Percentiles rank a stretch among this genome's conserved stretches.
Conservation (phyloP, 2,797 vertebrate genomes). For the Acestrorhynchus altus region DNA sequence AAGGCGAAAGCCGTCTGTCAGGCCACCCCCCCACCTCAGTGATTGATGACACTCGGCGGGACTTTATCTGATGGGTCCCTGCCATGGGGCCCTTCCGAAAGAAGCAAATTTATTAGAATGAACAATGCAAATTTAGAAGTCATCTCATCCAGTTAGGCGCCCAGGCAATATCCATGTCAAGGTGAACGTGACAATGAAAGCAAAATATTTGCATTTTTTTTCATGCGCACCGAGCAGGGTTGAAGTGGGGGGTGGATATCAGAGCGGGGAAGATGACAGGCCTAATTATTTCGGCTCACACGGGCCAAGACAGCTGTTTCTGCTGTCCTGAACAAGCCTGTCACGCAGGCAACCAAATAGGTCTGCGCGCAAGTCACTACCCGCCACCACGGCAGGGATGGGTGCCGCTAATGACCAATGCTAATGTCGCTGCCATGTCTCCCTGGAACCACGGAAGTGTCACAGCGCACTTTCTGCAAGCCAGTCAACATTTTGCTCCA, state of each 20-base stretch:
- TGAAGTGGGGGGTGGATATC: conserved; percentile 81
- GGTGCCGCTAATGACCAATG: conserved; percentile 99
- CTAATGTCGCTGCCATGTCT: conserved; percentile 99
- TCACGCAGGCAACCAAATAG: conserved; percentile 99
- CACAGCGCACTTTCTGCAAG: conserved; percentile 87
- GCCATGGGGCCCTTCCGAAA: conserved; percentile 86
- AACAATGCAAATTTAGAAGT: conserved; percentile 99
- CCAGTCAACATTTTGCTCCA: conserved; percentile 94
- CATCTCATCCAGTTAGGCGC: conserved; percentile 99
- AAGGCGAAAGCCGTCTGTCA: conserved; percentile 99
- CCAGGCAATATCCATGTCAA: conserved; percentile 99
- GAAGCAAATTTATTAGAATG: conserved; percentile 99
- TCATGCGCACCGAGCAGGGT: conserved; percentile 92
- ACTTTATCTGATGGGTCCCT: conserved; percentile 99
- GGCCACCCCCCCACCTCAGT: conserved; percentile 65
- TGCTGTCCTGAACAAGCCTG: conserved; percentile 99
- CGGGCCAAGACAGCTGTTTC: conserved; percentile 99
- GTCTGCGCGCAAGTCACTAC: conserved; percentile 94
- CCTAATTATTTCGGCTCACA: conserved; percentile 99
- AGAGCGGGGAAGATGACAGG: conserved; percentile 98
- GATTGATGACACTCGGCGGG: conserved; percentile 99
- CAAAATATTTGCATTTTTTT: conserved; percentile 99
- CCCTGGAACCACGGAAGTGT: conserved; percentile 82
- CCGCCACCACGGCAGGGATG: conserved; percentile 89
- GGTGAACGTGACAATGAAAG: conserved; percentile 99